A percentile compares a stretch with the other conserved stretches of the same genome.
phyloP scores from a whole-genome alignment of 2,113 vertebrate species.

The Crotalus horridus region DNA sequence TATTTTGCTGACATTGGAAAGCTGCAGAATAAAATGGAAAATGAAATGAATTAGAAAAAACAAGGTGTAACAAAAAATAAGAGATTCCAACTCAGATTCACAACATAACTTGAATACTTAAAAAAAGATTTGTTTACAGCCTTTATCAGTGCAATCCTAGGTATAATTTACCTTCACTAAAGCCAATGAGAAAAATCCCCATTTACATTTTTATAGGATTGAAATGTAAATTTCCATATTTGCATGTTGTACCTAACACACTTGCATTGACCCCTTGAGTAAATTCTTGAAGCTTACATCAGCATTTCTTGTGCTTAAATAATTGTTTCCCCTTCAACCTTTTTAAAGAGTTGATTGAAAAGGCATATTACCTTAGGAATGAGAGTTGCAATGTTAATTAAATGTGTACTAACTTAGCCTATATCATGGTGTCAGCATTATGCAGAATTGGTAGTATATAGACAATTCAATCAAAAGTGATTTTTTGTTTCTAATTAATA shows the following conservation, averaged over 20 bases:
- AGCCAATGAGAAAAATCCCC: neutral
- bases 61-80: neutral
- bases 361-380: neutral
- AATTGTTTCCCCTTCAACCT: neutral
- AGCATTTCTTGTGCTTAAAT: neutral
- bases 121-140: neutral
- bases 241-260: neutral
- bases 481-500: neutral
- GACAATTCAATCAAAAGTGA: neutral
- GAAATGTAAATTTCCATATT: neutral
- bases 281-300: neutral
- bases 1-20: neutral
- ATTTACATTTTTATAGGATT: neutral
- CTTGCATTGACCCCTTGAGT: neutral
- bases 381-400: neutral
- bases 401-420: neutral
- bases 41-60: neutral
- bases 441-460: neutral
- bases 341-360: neutral
- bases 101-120: neutral
- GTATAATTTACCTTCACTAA: neutral
- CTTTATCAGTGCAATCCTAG: neutral
- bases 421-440: neutral
- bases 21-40: neutral
- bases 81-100: neutral